phyloP scores from a whole-genome alignment of 2,797 vertebrate genomes.

The Spondyliosoma cantharus region DNA sequence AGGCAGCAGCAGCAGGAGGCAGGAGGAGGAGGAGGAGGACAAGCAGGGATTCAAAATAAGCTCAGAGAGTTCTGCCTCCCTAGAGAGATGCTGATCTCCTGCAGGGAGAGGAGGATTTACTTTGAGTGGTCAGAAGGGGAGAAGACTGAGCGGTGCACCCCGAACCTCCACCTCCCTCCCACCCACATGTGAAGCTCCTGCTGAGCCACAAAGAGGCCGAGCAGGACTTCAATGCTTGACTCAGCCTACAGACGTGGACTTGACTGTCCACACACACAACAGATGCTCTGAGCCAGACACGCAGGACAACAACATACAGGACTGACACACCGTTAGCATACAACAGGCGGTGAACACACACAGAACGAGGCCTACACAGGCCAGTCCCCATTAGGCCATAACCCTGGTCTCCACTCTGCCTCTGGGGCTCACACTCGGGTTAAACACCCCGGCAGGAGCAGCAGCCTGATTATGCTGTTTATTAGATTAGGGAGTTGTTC shows the following conservation, averaged over 20 bases:
- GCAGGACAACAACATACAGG: constrained; percentile 47
- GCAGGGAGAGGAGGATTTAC: constrained; percentile 45
- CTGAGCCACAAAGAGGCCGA: constrained; percentile 56
- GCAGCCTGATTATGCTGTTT: constrained; percentile 59
- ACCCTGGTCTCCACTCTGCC: constrained; percentile 38
- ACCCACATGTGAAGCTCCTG: constrained; percentile 55
- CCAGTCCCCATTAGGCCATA: constrained; percentile 36
- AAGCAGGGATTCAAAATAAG: constrained; percentile 56
- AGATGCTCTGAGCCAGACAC: constrained; percentile 52
- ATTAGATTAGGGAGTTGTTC: constrained; percentile 70
- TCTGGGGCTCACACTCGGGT: constrained; percentile 48
- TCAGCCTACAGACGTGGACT: constrained; percentile 44
- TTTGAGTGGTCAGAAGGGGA: constrained; percentile 51
- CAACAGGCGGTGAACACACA: constrained; percentile 40
- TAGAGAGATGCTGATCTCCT: constrained; percentile 52
- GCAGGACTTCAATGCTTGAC: constrained; percentile 45
- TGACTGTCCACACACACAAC: constrained; percentile 47
- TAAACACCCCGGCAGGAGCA: constrained; percentile 40
- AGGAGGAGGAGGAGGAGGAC: constrained; percentile 35
- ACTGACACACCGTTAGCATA: constrained; percentile 38
- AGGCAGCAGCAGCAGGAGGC: constrained; percentile 46
- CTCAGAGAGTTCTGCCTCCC: constrained; percentile 49
- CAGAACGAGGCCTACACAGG: constrained; percentile 27
- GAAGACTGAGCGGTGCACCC: constrained; percentile 5
- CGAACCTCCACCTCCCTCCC: constrained; percentile 43